Evolutionary conservation across 2,113 vertebrate genomes (phyloP), one percentile per base, ranked within the genome.

Genomic region (Merops nubicus): DNA sequence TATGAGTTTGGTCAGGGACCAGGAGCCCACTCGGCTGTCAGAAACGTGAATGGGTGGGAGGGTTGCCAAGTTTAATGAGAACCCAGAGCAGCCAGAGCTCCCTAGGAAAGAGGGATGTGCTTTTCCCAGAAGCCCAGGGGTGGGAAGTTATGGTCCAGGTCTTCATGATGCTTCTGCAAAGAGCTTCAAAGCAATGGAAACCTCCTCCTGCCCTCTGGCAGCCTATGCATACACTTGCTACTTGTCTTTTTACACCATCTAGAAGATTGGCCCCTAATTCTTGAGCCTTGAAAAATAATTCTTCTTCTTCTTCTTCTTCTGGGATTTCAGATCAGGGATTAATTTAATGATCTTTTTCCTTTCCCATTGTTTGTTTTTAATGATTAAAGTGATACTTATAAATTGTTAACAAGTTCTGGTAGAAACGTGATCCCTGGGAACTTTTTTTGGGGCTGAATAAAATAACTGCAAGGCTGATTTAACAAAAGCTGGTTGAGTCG

Each of bases 351-450:
- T 85, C 64, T 63, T 53, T 65, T 12, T 57, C 20, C 80, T 82
- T 88, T 72, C 47, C 63, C 59, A 69, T 74, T 91, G 89, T 94
- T 96, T 96, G 56, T 93, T 94, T 95, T 82, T 72, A 86, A 88
- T 67, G 84, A 95, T 95, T 79, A 96, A 94, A 89, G 78, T 80
- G 91, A 94, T 93, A 90, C 88, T 86, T 96, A 62, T 97, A 94
- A 97, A 97, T 94, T 77, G 91, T 89, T 96, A 96, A 97, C 96
- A 94, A 93, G 92, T 93, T 97, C 78, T 85, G 47, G 91, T 96
- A 26, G 78, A 92, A 96, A 93, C 4, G 33, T 4, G 51, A 88
- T 95, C 84, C 88, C 84, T 56, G 83, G 95, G 92, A 96, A 91
- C 88, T 63, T 75, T 69, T 91, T 94, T 54, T 22, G 10, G 10